Evolutionary conservation across 2,888 invertebrate species (phyloP).

Genomic region (Muscina levida): DNA sequence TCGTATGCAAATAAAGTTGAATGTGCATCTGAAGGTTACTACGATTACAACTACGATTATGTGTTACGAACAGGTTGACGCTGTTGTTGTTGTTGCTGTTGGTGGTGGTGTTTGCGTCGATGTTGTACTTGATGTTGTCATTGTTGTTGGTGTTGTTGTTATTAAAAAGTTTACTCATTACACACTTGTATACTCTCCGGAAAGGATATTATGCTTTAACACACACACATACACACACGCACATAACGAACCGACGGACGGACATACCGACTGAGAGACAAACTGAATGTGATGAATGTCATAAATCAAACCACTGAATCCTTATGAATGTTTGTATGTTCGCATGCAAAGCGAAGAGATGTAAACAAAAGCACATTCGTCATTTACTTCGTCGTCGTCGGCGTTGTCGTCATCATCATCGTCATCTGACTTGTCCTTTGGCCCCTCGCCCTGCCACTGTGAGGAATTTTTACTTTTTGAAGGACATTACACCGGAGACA

Average conservation of each 20-base stretch:
- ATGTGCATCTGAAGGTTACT: conserved; percentile 28
- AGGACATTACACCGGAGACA: conserved; percentile 65
- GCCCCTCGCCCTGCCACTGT: conserved; percentile 5
- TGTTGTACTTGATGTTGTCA: too few relatives aligned
- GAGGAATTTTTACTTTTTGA: conserved; percentile 47
- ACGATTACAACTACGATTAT: conserved; percentile 15
- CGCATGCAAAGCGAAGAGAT: conserved; percentile 60
- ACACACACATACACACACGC: conserved; percentile 23
- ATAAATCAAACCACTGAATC: conserved; percentile 22
- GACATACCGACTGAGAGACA: neutral
- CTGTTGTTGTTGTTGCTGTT: conserved; percentile 2
- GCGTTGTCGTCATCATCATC: neutral
- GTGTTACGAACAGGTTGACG: conserved; percentile 16
- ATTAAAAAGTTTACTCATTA: conserved; percentile 48
- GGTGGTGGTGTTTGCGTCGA: neutral
- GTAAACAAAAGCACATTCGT: conserved; percentile 55
- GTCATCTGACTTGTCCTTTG: neutral
- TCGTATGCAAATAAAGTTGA: conserved; percentile 25
- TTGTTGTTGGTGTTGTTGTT: conserved; percentile 34
- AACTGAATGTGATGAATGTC: conserved; percentile 16
- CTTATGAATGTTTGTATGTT: conserved; percentile 4
- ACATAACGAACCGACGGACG: conserved; percentile 18
- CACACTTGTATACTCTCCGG: conserved; percentile 34
- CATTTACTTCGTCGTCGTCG: conserved; percentile 28
- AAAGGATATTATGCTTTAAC: conserved; percentile 9